Evolutionary conservation across 2,797 vertebrate genomes (phyloP).

Genomic region (Garrulus glandarius): DNA sequence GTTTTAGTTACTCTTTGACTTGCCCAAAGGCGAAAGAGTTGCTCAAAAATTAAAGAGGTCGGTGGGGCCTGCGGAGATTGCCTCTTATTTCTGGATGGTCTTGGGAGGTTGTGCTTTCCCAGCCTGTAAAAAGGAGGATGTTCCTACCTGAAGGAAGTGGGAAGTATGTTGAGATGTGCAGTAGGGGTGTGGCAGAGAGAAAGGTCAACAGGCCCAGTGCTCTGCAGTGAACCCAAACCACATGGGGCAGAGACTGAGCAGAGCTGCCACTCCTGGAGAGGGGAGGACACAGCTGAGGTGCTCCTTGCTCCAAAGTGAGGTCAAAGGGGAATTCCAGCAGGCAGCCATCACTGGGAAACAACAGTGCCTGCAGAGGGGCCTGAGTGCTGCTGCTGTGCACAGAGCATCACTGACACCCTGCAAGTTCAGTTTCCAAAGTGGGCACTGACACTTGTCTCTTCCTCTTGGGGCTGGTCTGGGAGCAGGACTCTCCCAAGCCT

Average conservation of each 20-base stretch:
- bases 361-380: accelerated
- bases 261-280: background rate
- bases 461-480: background rate
- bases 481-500: background rate
- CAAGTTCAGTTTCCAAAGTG: background rate
- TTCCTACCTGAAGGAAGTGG: background rate
- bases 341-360: background rate
- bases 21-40: background rate
- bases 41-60: background rate
- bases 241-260: accelerated
- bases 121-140: background rate
- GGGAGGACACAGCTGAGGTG: background rate
- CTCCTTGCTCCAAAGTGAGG: background rate
- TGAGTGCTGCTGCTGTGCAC: background rate
- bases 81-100: background rate
- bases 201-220: background rate
- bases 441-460: background rate
- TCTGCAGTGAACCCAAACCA: background rate
- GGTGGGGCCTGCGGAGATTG: background rate
- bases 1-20: background rate
- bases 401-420: background rate
- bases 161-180: background rate
- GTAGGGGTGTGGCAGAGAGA: background rate
- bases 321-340: background rate
- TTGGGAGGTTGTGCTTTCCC: background rate